Evolutionary conservation across 2,888 invertebrate genomes (phyloP), one percentile per base, ranked within the genome.

Genomic region (Zaprionus lineosus): DNA sequence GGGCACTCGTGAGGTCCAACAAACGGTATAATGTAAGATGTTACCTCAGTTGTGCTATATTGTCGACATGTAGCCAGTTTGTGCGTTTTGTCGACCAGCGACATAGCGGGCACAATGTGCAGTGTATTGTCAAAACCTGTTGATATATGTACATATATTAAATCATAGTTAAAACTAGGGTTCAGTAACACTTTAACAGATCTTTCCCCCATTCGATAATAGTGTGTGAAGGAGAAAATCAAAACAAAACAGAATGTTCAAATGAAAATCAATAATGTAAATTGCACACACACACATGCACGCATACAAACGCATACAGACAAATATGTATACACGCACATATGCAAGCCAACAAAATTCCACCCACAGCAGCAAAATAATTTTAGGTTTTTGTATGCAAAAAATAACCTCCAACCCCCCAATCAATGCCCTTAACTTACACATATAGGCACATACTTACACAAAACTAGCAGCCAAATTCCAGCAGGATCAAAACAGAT

Each of bases 401-500:
- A 34, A 11, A 18, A 26, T 36, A 33, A 36, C 6, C 8, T 7
- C 9, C n/a, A 29, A 12, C 26, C 29, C 4, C 11, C 15, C 4
- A 5, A 16, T 16, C 15, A 8, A n/a, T 26, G 16, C 37, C 43
- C 11, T 2, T 14, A 28, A 12, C 19, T 7, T 14, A 44, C 8
- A 50, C 39, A 14, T 44, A 28, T 16, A 14, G 16, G 14, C n/a
- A 14, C 37, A 53, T 53, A 90, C 90, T 89, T 84, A 90, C 90
- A 90, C 21, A 90, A 77, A 57, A 90, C 90, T 26, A 90, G 63
- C 28, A 90, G 72, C 89, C 89, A 89, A 48, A 84, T 93, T 48
- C 96, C 96, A 57, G 94, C 93, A 1, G 95, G 95, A 90, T 96
- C 96, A 89, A 97, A 96, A 88, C 96, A 95, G 88, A 96, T 91